Evolutionary conservation across 2,888 invertebrate genomes (phyloP).

Genomic region (Tridacna gigas): DNA sequence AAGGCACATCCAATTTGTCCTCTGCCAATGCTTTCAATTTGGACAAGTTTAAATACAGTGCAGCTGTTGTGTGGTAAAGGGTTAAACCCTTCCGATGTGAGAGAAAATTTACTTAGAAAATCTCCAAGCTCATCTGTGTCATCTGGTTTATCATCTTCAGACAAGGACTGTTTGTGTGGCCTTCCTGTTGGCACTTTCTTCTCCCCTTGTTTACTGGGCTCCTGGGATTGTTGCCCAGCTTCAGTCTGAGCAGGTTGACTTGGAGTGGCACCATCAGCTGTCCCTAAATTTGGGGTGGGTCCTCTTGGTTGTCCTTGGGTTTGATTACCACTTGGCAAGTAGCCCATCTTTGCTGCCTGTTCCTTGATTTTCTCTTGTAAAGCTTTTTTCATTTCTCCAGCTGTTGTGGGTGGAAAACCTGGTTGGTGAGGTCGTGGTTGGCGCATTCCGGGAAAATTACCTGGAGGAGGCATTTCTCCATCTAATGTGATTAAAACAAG

Average conservation of each 20-base stretch:
- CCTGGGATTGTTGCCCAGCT: background rate
- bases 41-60: no score
- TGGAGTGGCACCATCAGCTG: background rate
- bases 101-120: constrained; percentile 71
- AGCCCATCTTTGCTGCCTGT: constrained; percentile 26
- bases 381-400: constrained; percentile 19
- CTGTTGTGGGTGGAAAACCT: constrained; percentile 1
- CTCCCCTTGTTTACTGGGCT: constrained; percentile 1
- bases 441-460: background rate
- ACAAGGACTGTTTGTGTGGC: constrained; percentile 67
- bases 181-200: constrained; percentile 19
- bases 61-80: no score
- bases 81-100: no score
- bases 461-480: constrained; percentile 19
- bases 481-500: background rate
- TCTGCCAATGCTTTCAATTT: no score
- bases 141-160: constrained; percentile 75
- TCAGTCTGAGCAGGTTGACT: background rate
- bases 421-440: background rate
- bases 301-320: constrained; percentile 8
- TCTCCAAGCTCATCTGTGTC: constrained; percentile 74
- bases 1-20: no score
- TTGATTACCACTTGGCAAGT: constrained; percentile 5
- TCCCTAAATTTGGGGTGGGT: background rate
- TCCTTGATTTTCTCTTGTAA: constrained; percentile 47